These are phyloP conservation scores for Sinodicranocentrus sp. DNA, from an alignment of 2,888 invertebrate species.

Conservation along the genomic window DNA sequence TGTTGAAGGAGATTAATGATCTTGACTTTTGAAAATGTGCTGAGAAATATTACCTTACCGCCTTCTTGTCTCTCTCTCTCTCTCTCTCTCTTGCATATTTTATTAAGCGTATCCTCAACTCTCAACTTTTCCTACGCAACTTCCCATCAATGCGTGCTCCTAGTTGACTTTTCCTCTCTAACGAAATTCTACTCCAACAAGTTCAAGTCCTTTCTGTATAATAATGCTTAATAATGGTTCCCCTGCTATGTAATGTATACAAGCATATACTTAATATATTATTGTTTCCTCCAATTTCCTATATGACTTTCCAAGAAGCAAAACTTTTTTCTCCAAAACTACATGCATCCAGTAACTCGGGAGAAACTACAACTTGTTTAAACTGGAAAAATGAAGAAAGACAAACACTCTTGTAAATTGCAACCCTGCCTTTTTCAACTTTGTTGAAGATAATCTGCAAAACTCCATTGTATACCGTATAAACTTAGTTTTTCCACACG, in stretches of 20 bases:
- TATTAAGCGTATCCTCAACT: background rate
- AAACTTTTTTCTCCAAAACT: background rate
- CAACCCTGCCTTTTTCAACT: background rate
- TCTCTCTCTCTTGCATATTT: slow-evolving; percentile 21
- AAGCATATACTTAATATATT: too few relatives aligned
- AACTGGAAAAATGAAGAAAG: too few relatives aligned
- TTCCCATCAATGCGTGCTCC: background rate
- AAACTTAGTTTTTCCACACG: too few relatives aligned
- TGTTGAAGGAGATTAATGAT: slow-evolving; percentile 63
- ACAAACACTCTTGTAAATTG: too few relatives aligned
- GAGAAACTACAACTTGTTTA: too few relatives aligned
- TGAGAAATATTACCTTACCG: slow-evolving; percentile 58
- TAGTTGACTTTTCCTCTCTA: background rate
- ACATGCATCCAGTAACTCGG: too few relatives aligned
- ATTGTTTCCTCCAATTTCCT: too few relatives aligned
- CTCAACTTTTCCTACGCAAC: background rate
- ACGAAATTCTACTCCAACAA: too few relatives aligned
- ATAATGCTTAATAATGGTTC: background rate
- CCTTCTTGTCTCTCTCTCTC: too few relatives aligned
- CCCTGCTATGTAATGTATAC: too few relatives aligned
- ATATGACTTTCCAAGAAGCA: too few relatives aligned
- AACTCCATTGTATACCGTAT: background rate
- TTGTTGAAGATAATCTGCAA: background rate
- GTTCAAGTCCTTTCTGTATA: background rate
- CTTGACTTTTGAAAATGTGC: slow-evolving; percentile 64